Base-by-base conservation (phyloP, 2,888 invertebrate genomes). In the Drosophila austrosaltans region DNA sequence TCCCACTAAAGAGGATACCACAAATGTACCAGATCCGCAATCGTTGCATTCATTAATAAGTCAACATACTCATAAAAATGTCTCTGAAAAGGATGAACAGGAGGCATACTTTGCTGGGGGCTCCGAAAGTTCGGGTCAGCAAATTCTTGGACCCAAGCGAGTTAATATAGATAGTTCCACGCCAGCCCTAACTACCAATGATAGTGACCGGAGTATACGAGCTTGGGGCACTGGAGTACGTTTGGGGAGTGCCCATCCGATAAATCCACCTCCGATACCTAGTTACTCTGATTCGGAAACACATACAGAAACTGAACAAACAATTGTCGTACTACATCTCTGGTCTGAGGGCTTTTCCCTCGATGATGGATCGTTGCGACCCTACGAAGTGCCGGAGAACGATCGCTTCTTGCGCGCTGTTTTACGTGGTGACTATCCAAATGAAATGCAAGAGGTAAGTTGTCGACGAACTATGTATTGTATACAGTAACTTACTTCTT, bases 281-380 rank as follows among this genome's bases (percentile, higher is more conserved):
- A 54, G 64, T 40, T 69, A 86, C 1, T 63, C 85, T 2, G 85
- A 81, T 2, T 68, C 77, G 8, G 81, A 76, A 8, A 5, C 39
- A 22, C 48, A 48, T 25, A 67, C 65, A 1, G 77, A 77, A 20
- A 64, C 48, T 1, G 81, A 75, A 39, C 72, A 75, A 0, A 72
- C 72, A 25, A 58, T 75, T 1, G 76, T 85, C 10, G 69, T 76
- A 20, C 54, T 85, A 39, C 82, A 87, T 30, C 74, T 85, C 1
- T 85, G 85, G 85, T 72, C 82, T 22, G 85, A 85, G 59, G 85
- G 85, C 0, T 85, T 85, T 63, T 77, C 85, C 4, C 54, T 85
- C n/a, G 85, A 87, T 40, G 69, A 80, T 2, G 85, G 89, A 8
- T 22, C 63, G 0, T 25, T 85, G 28, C 68, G 78, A 0, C 69